Base-by-base conservation (phyloP, 2,113 vertebrate genomes). In the Chitala chitala region DNA sequence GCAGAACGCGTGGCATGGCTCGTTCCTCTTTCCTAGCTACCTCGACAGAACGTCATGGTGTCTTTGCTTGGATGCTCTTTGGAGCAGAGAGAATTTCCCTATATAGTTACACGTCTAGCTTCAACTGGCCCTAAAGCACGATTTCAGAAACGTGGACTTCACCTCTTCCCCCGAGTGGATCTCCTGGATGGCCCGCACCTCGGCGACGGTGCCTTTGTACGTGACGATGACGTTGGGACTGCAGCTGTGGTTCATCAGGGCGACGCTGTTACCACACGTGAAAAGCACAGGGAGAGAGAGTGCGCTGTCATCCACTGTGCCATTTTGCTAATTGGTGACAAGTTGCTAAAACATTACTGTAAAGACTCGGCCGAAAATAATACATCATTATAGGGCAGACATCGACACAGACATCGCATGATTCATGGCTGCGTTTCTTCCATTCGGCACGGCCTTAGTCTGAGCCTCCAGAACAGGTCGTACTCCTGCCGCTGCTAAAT, bases 191-290 rank as follows among this genome's bases (percentile, higher is more conserved):
- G 95, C 96, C 82, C 95, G 89, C 40, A 98, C 87, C 81, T 98
- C 94, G 0, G 96, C 96, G 13, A 90, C 55, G 0, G 91, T 94
- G 58, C 95, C 94, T 63, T 89, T 92, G 78, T 92, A 98, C 5
- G 96, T 98, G 76, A 98, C 94, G 1, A 98, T 96, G 84, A 95
- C 94, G 29, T 93, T 99, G 70, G 95, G 94, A 38, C 91, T 93
- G 74, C 97, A 99, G 85, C 95, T 98, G 82, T 99, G 97, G 86
- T 99, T 98, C 87, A 98, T 93, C 70, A 99, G 73, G 0, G 96
- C 95, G 58, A 98, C 93, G 12, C 97, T 97, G 87, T 17, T n/a
- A n/a, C n/a, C n/a, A n/a, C n/a, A n/a, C n/a, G n/a, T n/a, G n/a
- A n/a, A n/a, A n/a, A n/a, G n/a, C n/a, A n/a, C n/a, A n/a, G n/a